phyloP scores from a whole-genome alignment of 2,888 invertebrate genomes.

The Globia sparganii region DNA sequence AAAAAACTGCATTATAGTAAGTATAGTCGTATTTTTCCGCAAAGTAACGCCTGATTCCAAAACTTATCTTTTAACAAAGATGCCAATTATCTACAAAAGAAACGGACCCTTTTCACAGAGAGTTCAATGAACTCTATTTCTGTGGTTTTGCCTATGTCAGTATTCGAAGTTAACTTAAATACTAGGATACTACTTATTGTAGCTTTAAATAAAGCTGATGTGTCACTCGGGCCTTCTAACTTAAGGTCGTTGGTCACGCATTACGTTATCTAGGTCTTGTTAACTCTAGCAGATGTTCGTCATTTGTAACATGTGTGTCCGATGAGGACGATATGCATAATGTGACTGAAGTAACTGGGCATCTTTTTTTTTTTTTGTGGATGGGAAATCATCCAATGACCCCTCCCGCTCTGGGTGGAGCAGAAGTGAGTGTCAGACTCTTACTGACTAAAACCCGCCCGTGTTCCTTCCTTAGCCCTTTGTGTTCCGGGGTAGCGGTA shows the following conservation, averaged over 20 bases:
- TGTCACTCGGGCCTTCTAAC: not conserved
- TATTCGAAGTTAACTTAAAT: not conserved
- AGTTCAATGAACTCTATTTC: too few relatives aligned
- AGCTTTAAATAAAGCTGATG: conserved; percentile 10
- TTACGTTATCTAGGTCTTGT: conserved; percentile 47
- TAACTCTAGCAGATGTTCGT: conserved; percentile 43
- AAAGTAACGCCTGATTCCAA: not conserved
- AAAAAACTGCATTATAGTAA: not conserved
- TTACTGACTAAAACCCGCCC: too few relatives aligned
- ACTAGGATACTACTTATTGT: not conserved
- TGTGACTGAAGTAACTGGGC: not conserved
- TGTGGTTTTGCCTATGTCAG: not conserved
- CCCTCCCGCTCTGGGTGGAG: too few relatives aligned
- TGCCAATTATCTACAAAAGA: not conserved
- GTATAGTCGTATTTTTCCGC: not conserved
- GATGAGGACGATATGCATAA: not conserved
- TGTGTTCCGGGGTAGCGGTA: too few relatives aligned
- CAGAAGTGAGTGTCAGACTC: too few relatives aligned
- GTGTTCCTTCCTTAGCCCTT: too few relatives aligned
- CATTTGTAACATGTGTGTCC: conserved; percentile 38
- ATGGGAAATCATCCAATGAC: too few relatives aligned
- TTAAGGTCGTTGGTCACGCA: conserved; percentile 26
- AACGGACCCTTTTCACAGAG: too few relatives aligned
- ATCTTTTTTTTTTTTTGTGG: too few relatives aligned
- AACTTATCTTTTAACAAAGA: too few relatives aligned